Conservation (phyloP, 1,140 invertebrate species). For the Eumeta japonica region DNA sequence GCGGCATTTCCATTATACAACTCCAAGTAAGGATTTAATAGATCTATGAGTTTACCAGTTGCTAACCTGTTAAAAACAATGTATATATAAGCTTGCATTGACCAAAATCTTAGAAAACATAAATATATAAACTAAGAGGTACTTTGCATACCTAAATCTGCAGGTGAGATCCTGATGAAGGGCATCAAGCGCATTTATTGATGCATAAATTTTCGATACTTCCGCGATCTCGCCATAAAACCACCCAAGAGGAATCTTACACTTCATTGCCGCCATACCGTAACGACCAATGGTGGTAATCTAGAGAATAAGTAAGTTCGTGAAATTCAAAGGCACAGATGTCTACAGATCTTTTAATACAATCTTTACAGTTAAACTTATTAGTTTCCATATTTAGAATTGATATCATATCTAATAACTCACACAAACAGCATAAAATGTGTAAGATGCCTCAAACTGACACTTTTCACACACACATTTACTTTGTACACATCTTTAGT, state of each 20-base stretch:
- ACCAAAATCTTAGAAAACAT: neutral
- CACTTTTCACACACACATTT: too few relatives aligned
- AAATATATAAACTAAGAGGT: neutral
- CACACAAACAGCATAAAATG: too few relatives aligned
- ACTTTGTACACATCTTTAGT: too few relatives aligned
- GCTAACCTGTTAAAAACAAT: constrained; percentile 70
- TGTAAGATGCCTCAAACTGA: too few relatives aligned
- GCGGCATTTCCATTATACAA: constrained; percentile 75
- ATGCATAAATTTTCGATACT: constrained; percentile 35
- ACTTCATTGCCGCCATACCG: constrained; percentile 85
- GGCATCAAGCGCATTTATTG: constrained; percentile 38
- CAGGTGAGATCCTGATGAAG: constrained; percentile 46
- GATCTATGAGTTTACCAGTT: constrained; percentile 74
- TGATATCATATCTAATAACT: too few relatives aligned
- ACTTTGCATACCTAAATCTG: constrained; percentile 33
- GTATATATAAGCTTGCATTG: neutral
- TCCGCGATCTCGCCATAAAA: constrained; percentile 87
- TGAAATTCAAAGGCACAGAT: neutral
- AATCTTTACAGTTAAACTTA: too few relatives aligned
- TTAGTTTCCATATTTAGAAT: too few relatives aligned
- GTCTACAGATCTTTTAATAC: constrained; percentile 1
- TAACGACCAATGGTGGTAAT: constrained; percentile 86
- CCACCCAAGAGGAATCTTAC: constrained; percentile 86
- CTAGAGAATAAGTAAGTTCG: constrained; percentile 33
- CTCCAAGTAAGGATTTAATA: constrained; percentile 72